A percentile compares a stretch with the other conserved stretches of the same genome.
Conservation (phyloP, 2,113 vertebrate genomes). For the Mionectes macconnelli region DNA sequence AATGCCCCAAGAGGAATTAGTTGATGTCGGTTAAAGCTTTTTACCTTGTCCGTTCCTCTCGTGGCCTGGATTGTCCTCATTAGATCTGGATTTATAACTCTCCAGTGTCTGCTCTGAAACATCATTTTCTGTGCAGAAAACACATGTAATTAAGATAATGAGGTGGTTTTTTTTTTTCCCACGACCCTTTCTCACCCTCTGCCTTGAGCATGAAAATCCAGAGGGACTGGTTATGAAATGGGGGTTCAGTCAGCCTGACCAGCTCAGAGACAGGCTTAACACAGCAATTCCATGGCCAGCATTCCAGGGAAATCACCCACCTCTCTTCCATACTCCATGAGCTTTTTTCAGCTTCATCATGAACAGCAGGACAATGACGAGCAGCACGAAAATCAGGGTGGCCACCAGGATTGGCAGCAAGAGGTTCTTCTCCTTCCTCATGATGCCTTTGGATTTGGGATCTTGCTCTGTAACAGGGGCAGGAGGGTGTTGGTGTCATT, state of each 20-base stretch:
- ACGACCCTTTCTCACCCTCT: background rate
- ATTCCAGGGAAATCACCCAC: constrained; percentile 49
- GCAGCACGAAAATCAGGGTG: constrained; percentile 76
- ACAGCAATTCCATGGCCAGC: background rate
- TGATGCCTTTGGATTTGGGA: background rate
- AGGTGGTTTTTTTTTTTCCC: background rate
- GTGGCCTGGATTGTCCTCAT: constrained; percentile 77
- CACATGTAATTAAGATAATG: background rate
- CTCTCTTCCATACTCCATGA: constrained; percentile 85
- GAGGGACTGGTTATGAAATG: background rate
- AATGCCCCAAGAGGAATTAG: background rate
- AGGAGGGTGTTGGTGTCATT: background rate
- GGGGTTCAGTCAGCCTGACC: background rate
- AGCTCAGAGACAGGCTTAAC: background rate
- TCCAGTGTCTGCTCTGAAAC: constrained; percentile 82
- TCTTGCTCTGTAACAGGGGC: constrained; percentile 3
- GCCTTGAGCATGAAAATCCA: background rate
- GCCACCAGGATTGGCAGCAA: constrained; percentile 83
- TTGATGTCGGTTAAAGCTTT: background rate
- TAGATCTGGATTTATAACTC: constrained; percentile 86
- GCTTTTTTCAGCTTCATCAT: constrained; percentile 83
- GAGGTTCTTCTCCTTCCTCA: constrained; percentile 28
- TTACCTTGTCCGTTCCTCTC: constrained; percentile 75
- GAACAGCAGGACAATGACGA: constrained; percentile 85
- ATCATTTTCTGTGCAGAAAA: constrained; percentile 82